Base-by-base conservation (phyloP, 2,888 invertebrate genomes). In the Chrysotoxum bicinctum region DNA sequence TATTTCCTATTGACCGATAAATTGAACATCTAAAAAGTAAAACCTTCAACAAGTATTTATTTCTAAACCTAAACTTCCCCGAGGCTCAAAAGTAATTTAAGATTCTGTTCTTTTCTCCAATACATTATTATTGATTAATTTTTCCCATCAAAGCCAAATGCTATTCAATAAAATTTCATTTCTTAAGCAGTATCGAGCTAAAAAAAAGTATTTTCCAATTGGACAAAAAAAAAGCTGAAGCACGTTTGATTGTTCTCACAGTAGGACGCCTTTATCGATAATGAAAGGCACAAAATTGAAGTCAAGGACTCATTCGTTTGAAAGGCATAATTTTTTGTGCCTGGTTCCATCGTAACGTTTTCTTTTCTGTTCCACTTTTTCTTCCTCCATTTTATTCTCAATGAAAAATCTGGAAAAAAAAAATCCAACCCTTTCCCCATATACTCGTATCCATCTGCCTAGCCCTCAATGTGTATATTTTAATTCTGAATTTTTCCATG, bases 401-500 rank as follows among this genome's bases (percentile, higher is more conserved):
- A 19, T 70, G 43, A 37, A 72, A 64, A 72, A 64, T 45, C 35
- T 72, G 5, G 12, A 54, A 58, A 72, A 52, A 45, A 35, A 45
- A 26, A 3, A 4, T 26, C 73, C 23, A 74, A 78, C 66, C 68
- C 72, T 66, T 77, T 56, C 12, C n/a, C 19, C 30, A n/a, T n/a
- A n/a, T n/a, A n/a, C n/a, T n/a, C n/a, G n/a, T n/a, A 68, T 30
- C 3, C 14, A 14, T 12, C 5, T 2, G 6, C 19, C 21, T 19
- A 45, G 21, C 48, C 48, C 23, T 26, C 6, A 0, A 5, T 69
- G 3, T 32, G 12, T 58, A 37, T 37, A 12, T 58, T 72, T 75
- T 74, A 66, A 82, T 77, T 77, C 40, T 21, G 45, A 69, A 78
- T 75, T 64, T 54, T 85, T 66, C 45, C 73, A 70, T 76, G 68